Evolutionary conservation across 2,113 vertebrate genomes (phyloP), one percentile per base, ranked within the genome.

Genomic region (Plecotus auritus): DNA sequence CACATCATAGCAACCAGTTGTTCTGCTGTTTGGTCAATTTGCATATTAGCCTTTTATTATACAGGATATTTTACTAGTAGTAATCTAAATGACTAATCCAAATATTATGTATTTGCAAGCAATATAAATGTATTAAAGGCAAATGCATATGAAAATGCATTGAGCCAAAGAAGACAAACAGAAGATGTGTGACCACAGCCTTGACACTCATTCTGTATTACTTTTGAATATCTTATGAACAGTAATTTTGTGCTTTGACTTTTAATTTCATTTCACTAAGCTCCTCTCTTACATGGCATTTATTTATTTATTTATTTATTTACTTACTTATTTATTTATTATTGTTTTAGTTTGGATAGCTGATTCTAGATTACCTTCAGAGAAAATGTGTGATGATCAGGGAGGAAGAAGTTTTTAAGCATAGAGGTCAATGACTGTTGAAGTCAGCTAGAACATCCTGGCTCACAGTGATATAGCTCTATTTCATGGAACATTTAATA

Each of bases 401-500:
- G 49, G 88, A 86, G 30, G 59, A 86, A 81, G n/a, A 92, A 88
- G 59, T 88, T 7, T 91, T 64, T 81, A 69, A 88, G 16, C 56
- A 80, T 18, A 80, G 20, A 94, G 91, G 5, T 92, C 82, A 82
- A 7, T 85, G 4, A 32, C 61, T 90, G 14, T 42, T 90, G 42
- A 82, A 20, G 14, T 49, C 92, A 32, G 5, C 9, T 73, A 88
- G 92, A 97, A 90, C 28, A 47, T 76, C 40, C 23, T 56, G 23
- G 47, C 51, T 85, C 40, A 90, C n/a, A 84, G 92, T 84, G 96
- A 94, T 16, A 93, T 9, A 91, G 5, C 42, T 61, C 81, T n/a
- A 89, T 82, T 97, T 96, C 47, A 84, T 45, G 49, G 42, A 47
- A 66, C 76, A 82, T 59, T 93, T 97, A 84, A 67, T 88, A 87